These are phyloP conservation scores for Ochlodes sylvanus DNA, from an alignment of 2,888 invertebrate genomes.

Conservation along the genomic window DNA sequence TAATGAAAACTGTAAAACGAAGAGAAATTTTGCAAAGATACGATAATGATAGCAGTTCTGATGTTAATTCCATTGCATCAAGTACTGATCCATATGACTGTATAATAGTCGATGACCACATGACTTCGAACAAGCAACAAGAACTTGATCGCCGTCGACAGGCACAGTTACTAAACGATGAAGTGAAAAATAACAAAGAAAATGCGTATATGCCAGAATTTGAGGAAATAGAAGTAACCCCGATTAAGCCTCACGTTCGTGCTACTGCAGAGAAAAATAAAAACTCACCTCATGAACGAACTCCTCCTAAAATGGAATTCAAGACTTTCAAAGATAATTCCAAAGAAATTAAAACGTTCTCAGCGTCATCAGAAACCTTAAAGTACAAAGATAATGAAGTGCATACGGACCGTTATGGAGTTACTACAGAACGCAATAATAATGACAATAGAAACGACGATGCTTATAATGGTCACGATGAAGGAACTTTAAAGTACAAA, in stretches of 20 bases:
- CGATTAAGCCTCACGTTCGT: conserved; percentile 78
- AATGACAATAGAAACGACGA: conserved; percentile 70
- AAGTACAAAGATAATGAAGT: conserved; percentile 79
- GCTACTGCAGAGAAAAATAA: conserved; percentile 76
- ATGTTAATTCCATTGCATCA: conserved; percentile 86
- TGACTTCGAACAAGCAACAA: conserved; percentile 82
- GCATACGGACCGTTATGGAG: conserved; percentile 74
- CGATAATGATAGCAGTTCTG: conserved; percentile 87
- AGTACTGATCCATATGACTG: conserved; percentile 92
- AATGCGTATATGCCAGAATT: conserved; percentile 79
- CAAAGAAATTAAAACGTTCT: conserved; percentile 80
- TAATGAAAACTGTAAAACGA: conserved; percentile 89
- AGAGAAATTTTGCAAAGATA: conserved; percentile 90
- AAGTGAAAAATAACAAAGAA: conserved; percentile 75
- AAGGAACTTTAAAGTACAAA: conserved; percentile 79
- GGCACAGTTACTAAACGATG: conserved; percentile 67
- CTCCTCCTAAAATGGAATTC: conserved; percentile 79
- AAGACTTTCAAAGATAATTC: conserved; percentile 82
- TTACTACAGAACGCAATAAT: conserved; percentile 72
- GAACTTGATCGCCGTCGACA: conserved; percentile 72
- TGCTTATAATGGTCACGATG: conserved; percentile 72
- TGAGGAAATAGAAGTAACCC: conserved; percentile 81
- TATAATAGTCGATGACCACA: conserved; percentile 93
- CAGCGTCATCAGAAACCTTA: conserved; percentile 80
- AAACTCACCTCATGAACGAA: conserved; percentile 70